A percentile compares a stretch with the other conserved stretches of the same genome.
These are phyloP conservation scores for Caranx melampygus DNA, from an alignment of 2,113 vertebrate species.

Conservation along the genomic window DNA sequence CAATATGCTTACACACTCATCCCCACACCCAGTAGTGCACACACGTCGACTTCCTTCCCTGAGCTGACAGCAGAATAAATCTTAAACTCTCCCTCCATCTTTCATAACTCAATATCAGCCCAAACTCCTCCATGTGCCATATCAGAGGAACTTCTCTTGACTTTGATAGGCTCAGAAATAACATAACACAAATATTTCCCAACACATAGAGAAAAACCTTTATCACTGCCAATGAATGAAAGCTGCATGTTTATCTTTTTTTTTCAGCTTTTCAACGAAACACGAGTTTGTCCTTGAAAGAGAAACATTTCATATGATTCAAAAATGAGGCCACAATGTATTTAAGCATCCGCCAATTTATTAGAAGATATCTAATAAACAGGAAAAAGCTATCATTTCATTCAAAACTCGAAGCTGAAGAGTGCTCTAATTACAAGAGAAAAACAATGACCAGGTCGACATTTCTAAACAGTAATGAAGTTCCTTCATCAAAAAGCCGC, in stretches of 20 bases:
- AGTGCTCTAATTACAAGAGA: background rate
- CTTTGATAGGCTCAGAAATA: conserved; percentile 57
- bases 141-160: conserved; percentile 49
- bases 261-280: background rate
- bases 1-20: conserved; percentile 4
- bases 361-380: background rate
- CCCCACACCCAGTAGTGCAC: background rate
- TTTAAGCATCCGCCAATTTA: background rate
- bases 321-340: background rate
- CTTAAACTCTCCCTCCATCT: conserved; percentile 65
- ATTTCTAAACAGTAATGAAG: conserved; percentile 9
- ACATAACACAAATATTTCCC: conserved; percentile 50
- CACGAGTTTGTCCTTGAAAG: conserved; percentile 25
- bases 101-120: conserved; percentile 72
- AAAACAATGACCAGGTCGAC: conserved; percentile 18
- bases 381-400: background rate
- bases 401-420: background rate
- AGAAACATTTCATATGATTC: too few relatives aligned
- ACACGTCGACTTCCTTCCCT: conserved; percentile 26
- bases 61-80: conserved; percentile 79
- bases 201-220: conserved; percentile 17
- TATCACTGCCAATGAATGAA: conserved; percentile 18
- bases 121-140: conserved; percentile 57
- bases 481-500: conserved; percentile 29
- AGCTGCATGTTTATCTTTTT: background rate